Evolutionary conservation across 2,888 invertebrate genomes (phyloP).

Genomic region (Amblyjoppa proteus): DNA sequence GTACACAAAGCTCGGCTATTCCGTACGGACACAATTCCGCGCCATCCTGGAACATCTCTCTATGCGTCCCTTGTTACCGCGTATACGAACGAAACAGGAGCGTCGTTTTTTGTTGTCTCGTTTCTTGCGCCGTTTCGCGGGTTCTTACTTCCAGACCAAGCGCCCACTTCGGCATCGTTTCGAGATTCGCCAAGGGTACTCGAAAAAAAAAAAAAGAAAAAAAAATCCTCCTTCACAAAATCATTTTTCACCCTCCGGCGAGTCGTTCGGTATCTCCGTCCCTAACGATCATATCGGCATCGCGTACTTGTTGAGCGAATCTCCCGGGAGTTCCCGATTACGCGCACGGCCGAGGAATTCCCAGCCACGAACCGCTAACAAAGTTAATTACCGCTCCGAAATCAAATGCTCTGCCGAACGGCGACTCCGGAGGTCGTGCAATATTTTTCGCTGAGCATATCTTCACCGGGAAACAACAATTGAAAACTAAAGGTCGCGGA

Average conservation of each 20-base stretch:
- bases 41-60: constrained; percentile 20
- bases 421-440: too few relatives aligned
- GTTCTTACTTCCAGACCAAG: constrained; percentile 29
- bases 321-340: not conserved
- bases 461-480: not conserved
- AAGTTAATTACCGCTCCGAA: not conserved
- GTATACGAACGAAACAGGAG: constrained; percentile 25
- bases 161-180: constrained; percentile 57
- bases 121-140: constrained; percentile 54
- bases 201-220: constrained; percentile 20
- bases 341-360: not conserved
- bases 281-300: not conserved
- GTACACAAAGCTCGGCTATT: constrained; percentile 51
- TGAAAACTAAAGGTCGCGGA: not conserved
- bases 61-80: constrained; percentile 12
- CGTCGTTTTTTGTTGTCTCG: constrained; percentile 52
- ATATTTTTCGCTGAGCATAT: not conserved
- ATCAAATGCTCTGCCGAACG: not conserved
- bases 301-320: constrained; percentile 47
- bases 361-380: not conserved
- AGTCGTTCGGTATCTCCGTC: not conserved
- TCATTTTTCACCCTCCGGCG: constrained; percentile 55
- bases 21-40: constrained; percentile 35
- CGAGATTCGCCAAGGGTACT: constrained; percentile 60
- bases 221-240: constrained; percentile 44